phyloP scores from a whole-genome alignment of 2,113 vertebrate genomes.

The Oryzias javanicus region DNA sequence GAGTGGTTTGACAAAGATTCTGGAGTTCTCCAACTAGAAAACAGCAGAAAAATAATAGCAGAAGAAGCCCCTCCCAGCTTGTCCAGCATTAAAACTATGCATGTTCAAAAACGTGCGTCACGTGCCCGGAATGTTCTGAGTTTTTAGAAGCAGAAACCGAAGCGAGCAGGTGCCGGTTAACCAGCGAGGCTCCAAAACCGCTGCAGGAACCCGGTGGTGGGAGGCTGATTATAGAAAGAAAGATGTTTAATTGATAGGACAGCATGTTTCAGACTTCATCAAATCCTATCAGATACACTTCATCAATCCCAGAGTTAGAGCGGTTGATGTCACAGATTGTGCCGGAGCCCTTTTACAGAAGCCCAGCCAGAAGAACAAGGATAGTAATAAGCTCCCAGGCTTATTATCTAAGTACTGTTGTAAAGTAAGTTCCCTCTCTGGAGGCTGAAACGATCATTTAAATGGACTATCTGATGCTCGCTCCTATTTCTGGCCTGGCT shows the following conservation, averaged over 20 bases:
- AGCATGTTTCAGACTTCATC: conserved; percentile 37
- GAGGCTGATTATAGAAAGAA: conserved; percentile 13
- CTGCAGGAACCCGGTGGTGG: conserved; percentile 5
- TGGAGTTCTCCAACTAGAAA: too few relatives aligned
- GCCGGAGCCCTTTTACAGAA: conserved; percentile 25
- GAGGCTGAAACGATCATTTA: conserved; percentile 57
- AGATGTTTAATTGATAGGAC: conserved; percentile 41
- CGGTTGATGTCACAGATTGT: conserved; percentile 56
- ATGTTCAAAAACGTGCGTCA: too few relatives aligned
- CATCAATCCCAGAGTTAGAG: conserved; percentile 50
- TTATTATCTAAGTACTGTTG: conserved; percentile 67
- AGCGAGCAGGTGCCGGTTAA: neutral
- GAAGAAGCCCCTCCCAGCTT: too few relatives aligned
- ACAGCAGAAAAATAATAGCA: too few relatives aligned
- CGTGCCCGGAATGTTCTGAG: too few relatives aligned
- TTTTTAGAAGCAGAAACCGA: neutral
- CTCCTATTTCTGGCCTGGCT: conserved; percentile 62
- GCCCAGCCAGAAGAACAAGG: conserved; percentile 46
- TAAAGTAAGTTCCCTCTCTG: conserved; percentile 60
- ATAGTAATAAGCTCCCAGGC: conserved; percentile 40
- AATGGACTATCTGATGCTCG: conserved; percentile 53
- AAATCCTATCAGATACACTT: conserved; percentile 57
- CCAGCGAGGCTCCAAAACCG: neutral
- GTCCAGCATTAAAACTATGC: too few relatives aligned
- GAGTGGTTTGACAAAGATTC: too few relatives aligned